Evolutionary conservation across 2,113 vertebrate species (phyloP).

Genomic region (Ranitomeya imitator): DNA sequence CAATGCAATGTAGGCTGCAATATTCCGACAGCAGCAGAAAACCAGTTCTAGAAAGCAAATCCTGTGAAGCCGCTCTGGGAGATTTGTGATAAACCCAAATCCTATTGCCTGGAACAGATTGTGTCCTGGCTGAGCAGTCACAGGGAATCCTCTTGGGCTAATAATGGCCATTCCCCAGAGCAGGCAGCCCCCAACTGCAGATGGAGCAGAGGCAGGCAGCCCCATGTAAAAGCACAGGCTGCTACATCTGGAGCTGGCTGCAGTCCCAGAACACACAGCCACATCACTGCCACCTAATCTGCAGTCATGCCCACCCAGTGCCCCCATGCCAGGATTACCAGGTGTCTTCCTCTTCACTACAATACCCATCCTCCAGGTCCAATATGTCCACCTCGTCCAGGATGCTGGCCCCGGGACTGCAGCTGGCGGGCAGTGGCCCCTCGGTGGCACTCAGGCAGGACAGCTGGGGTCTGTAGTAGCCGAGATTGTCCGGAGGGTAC

Average conservation of each 20-base stretch:
- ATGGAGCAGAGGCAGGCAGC: not conserved
- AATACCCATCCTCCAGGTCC: slow-evolving; percentile 76
- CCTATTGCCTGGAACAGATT: slow-evolving; percentile 52
- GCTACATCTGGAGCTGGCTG: no score
- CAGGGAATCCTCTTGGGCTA: slow-evolving; percentile 51
- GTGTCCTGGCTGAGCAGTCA: slow-evolving; percentile 22
- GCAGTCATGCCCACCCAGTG: slow-evolving; percentile 32
- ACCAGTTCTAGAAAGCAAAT: not conserved
- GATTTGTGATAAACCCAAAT: slow-evolving; percentile 38
- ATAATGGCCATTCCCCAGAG: slow-evolving; percentile 20
- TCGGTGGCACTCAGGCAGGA: slow-evolving; percentile 57
- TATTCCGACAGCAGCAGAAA: not conserved
- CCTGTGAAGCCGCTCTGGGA: not conserved
- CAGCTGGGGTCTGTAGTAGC: slow-evolving; percentile 76
- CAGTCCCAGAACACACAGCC: not conserved
- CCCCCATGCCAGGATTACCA: slow-evolving; percentile 74
- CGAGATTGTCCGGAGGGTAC: slow-evolving; percentile 73
- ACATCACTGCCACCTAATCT: slow-evolving; percentile 29
- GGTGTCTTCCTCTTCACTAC: slow-evolving; percentile 80
- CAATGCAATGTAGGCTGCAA: not conserved
- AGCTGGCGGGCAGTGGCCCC: slow-evolving; percentile 34
- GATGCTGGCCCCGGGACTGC: slow-evolving; percentile 64
- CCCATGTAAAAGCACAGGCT: not conserved
- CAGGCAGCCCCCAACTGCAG: not conserved
- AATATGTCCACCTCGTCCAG: slow-evolving; percentile 89